Evolutionary conservation across 2,797 vertebrate genomes (phyloP), one percentile per base, ranked within the genome.

Genomic region (Sorex maritimensis): DNA sequence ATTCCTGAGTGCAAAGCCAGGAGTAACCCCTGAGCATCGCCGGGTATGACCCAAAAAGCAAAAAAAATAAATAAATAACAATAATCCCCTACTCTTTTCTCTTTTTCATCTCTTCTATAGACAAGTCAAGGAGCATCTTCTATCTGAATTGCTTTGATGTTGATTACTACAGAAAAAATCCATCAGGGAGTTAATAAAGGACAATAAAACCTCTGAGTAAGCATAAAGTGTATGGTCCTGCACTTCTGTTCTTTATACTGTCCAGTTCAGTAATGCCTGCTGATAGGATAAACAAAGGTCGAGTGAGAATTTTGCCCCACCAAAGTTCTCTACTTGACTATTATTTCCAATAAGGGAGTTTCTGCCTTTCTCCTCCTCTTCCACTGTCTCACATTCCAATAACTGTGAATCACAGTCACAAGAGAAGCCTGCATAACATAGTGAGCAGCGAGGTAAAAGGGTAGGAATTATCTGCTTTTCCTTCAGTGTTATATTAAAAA

Each of bases 401-500:
- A 12, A 71, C 24, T 68, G 30, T 77, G 38, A 88, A 77, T 83
- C 28, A 55, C 58, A 77, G 8, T 67, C 77, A 46, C n/a, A 83
- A 55, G 7, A 30, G 58, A 21, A 75, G 19, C 46, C 83, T 87
- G 80, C 23, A 81, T 86, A 65, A 13, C 49, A 72, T 10, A 69
- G 73, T 91, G 69, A 77, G 28, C n/a, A 84, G 12, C 55, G 74
- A 84, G 92, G 74, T 58, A 89, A 89, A 68, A 6, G 38, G 6
- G 80, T 55, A 73, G 86, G 67, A 38, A 61, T 75, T 91, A 83
- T 83, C 44, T 79, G 30, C 6, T 17, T 91, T 95, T 73, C 44
- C 28, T 83, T n/a, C 23, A 83, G 10, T n/a, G 55, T 73, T 75
- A 19, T 15, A 63, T 55, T 14, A 61, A 67, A 74, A 67, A 74